Evolutionary conservation across 2,797 vertebrate genomes (phyloP).

Genomic region (Sebastes jordani): DNA sequence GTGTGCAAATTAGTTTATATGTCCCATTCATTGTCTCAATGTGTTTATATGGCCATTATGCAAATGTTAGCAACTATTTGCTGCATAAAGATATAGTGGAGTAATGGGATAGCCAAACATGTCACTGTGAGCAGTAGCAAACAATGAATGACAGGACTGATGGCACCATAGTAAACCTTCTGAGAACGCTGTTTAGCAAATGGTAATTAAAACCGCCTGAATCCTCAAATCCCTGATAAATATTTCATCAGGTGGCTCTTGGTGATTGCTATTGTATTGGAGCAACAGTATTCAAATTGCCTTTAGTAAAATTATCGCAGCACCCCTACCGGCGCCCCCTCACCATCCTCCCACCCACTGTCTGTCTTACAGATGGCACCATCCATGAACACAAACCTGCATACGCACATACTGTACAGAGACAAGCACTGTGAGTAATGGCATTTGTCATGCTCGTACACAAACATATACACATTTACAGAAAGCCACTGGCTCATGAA

Average conservation of each 20-base stretch:
- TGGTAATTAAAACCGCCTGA: conserved; percentile 81
- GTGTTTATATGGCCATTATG: too few relatives aligned
- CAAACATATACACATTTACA: not conserved
- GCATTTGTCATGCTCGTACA: not conserved
- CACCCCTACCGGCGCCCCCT: not conserved
- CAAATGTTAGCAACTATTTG: too few relatives aligned
- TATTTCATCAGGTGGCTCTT: conserved; percentile 80
- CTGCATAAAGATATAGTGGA: too few relatives aligned
- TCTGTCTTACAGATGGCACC: not conserved
- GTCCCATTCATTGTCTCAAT: not conserved
- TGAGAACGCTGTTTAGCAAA: conserved; percentile 72
- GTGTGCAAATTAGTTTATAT: not conserved
- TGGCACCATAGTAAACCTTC: conserved; percentile 51
- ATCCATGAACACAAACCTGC: not conserved
- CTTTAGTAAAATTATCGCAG: conserved; percentile 55
- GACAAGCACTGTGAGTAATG: not conserved
- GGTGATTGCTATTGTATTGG: conserved; percentile 76
- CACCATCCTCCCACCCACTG: not conserved
- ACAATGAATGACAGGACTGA: conserved; percentile 57
- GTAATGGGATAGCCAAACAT: conserved; percentile 11
- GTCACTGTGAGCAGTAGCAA: conserved; percentile 23
- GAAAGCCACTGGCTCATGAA: not conserved
- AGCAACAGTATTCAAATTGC: conserved; percentile 76
- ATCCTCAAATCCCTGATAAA: conserved; percentile 79
- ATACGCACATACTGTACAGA: not conserved